Evolutionary conservation across 2,888 invertebrate species (phyloP), one percentile per base, ranked within the genome.

Genomic region (Cerceris rybyensis): DNA sequence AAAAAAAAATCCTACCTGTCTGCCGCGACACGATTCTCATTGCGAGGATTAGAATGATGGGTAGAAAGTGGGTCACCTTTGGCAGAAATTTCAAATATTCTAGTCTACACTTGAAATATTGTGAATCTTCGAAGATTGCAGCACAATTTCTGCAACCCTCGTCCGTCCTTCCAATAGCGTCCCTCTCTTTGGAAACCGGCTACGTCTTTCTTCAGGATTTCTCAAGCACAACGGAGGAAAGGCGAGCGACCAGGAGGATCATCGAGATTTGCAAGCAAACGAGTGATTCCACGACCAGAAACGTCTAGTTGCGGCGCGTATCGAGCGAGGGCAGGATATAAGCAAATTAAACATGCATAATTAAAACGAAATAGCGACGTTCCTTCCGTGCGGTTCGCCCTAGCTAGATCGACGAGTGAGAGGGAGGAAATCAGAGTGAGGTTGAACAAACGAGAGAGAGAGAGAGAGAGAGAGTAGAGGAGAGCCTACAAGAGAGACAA

Each of bases 291-390:
- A n/a, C 17, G n/a, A n/a, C 54, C 54, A 42, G 70, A 71, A 67
- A 61, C 75, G 65, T 78, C 76, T 72, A 64, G 58, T 50, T 55
- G 68, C 28, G 73, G 46, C 58, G 72, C 74, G 74, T 78, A 75
- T 70, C 84, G 76, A 39, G 70, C 65, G 43, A 17, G 66, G 75
- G 58, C 73, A 76, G 82, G 78, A 86, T 86, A 84, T 86, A 86
- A 87, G 90, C 90, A 90, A 90, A 92, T 92, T 92, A 91, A 91
- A 90, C 89, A 89, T 92, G 91, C 92, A 92, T 92, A 92, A 92
- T 92, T 92, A 90, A 92, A 89, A 87, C 87, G 85, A 83, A 87
- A 87, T 86, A 85, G 86, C 83, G 83, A 86, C 83, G 83, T 84
- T 84, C 83, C 83, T 84, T 86, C 85, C 78, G 85, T 60, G 73